Percentiles rank a stretch among this genome's conserved stretches.
Evolutionary conservation across 2,797 vertebrate genomes (phyloP).

Genomic region (Gila robusta): DNA sequence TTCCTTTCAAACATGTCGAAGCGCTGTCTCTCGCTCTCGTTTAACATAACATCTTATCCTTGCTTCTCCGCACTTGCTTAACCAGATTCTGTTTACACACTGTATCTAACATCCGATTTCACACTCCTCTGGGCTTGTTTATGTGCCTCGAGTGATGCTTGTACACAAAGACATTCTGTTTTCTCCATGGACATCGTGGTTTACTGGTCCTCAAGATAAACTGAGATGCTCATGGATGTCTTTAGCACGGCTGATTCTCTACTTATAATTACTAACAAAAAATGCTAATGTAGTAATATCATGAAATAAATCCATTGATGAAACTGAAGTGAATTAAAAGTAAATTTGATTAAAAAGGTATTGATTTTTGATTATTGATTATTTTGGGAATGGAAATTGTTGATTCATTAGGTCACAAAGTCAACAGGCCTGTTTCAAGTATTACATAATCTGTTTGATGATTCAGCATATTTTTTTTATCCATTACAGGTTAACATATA

Average conservation of each 20-base stretch:
- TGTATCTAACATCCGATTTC: constrained; percentile 70
- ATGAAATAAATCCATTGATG: neutral
- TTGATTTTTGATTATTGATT: neutral
- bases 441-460: neutral
- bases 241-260: neutral
- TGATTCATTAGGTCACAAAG: neutral
- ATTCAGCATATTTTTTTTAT: neutral
- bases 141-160: constrained; percentile 59
- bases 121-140: constrained; percentile 67
- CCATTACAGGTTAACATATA: neutral
- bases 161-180: constrained; percentile 14
- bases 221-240: neutral
- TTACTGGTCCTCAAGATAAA: neutral
- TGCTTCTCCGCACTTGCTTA: constrained; percentile 46
- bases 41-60: constrained; percentile 23
- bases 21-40: neutral
- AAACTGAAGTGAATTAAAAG: neutral
- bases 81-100: constrained; percentile 68
- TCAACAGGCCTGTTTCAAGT: neutral
- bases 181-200: neutral
- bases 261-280: neutral
- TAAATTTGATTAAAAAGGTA: neutral
- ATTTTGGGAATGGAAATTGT: neutral
- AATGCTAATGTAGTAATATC: neutral
- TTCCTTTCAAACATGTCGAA: neutral